Evolutionary conservation across 2,888 invertebrate genomes (phyloP).

Genomic region (Erebia palarica): DNA sequence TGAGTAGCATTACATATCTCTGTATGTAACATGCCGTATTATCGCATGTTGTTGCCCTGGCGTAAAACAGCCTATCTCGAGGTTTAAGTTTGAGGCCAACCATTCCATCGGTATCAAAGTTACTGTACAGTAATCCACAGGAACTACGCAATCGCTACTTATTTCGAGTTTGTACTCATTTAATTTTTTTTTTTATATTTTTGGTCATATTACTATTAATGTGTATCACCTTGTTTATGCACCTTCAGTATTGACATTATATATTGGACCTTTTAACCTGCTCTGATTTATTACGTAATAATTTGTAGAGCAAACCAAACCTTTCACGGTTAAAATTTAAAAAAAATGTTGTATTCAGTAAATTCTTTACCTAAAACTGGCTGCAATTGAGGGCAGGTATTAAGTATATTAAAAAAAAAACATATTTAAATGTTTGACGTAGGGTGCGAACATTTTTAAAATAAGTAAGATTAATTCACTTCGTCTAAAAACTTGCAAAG

Average conservation of each 20-base stretch:
- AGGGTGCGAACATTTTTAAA: too few species aligned
- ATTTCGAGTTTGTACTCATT: not conserved
- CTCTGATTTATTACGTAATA: constrained; percentile 17
- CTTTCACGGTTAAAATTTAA: constrained; percentile 5
- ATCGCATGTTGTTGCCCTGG: too few species aligned
- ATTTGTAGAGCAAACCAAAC: not conserved
- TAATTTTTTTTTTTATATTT: not conserved
- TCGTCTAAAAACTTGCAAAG: too few species aligned
- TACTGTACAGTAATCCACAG: not conserved
- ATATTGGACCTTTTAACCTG: constrained; percentile 12
- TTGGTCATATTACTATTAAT: not conserved
- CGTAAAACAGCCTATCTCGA: not conserved
- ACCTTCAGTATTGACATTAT: constrained; percentile 3
- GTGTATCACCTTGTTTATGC: constrained; percentile 6
- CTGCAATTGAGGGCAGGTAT: too few species aligned
- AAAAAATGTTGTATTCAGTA: not conserved
- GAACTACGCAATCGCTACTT: not conserved
- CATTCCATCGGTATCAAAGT: not conserved
- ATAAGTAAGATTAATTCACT: too few species aligned
- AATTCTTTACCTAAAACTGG: not conserved
- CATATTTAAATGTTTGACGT: too few species aligned
- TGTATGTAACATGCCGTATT: too few species aligned
- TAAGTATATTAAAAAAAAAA: too few species aligned
- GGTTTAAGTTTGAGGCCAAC: not conserved
- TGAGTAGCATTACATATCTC: not conserved